phyloP scores from a whole-genome alignment of 2,113 vertebrate species.

The Recurvirostra avosetta region DNA sequence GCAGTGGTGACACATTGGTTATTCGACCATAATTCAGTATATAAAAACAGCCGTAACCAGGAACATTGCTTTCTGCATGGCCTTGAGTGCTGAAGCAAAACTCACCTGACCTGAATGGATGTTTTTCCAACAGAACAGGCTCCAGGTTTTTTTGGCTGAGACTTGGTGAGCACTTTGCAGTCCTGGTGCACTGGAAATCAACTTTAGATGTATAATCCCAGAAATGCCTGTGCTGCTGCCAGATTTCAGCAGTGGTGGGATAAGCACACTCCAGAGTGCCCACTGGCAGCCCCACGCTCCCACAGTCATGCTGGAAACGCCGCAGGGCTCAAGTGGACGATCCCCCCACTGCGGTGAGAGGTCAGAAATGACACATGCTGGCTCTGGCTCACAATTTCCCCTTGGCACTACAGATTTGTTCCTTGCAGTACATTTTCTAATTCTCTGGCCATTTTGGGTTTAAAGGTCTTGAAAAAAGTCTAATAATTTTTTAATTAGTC shows the following conservation, averaged over 20 bases:
- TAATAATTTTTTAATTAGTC: neutral
- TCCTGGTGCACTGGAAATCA: neutral
- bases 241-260: neutral
- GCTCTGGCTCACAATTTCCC: neutral
- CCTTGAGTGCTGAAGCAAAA: neutral
- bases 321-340: neutral
- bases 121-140: neutral
- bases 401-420: neutral
- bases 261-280: rapidly evolving
- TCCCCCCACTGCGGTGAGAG: neutral
- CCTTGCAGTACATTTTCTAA: neutral
- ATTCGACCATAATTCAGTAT: neutral
- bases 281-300: neutral
- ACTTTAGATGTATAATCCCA: neutral
- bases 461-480: neutral
- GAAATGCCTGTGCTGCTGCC: neutral
- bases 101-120: neutral
- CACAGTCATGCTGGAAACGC: neutral
- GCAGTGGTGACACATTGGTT: neutral
- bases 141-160: neutral
- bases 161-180: neutral
- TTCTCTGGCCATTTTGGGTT: neutral
- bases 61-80: neutral
- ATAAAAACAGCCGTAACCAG: neutral
- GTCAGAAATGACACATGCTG: neutral